phyloP scores from a whole-genome alignment of 2,113 vertebrate species.

The Paralichthys olivaceus region DNA sequence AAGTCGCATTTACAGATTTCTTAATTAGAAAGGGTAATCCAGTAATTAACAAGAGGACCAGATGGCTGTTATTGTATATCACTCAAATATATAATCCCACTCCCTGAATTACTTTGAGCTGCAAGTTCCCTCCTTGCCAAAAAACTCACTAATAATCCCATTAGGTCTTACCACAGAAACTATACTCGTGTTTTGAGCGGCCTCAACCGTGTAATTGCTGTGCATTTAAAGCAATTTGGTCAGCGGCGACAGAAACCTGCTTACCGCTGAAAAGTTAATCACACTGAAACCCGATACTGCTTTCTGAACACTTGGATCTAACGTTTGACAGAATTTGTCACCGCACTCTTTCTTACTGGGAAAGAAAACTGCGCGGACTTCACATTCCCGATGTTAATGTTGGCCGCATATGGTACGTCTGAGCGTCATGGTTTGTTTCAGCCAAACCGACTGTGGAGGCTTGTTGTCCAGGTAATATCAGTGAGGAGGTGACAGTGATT shows the following conservation, averaged over 20 bases:
- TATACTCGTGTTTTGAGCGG: slow-evolving; percentile 77
- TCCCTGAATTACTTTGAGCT: slow-evolving; percentile 46
- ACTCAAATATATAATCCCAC: slow-evolving; percentile 65
- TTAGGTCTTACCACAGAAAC: slow-evolving; percentile 75
- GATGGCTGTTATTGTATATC: slow-evolving; percentile 63
- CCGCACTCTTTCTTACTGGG: slow-evolving; percentile 37
- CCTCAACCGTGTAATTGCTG: slow-evolving; percentile 78
- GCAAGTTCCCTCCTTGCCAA: slow-evolving; percentile 57
- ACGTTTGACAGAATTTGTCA: slow-evolving; percentile 66
- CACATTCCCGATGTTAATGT: slow-evolving; percentile 27
- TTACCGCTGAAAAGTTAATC: slow-evolving; percentile 83
- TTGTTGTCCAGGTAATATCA: slow-evolving; percentile 16
- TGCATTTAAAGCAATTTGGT: slow-evolving; percentile 84
- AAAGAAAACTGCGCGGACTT: slow-evolving; percentile 30
- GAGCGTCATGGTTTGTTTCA: slow-evolving; percentile 10
- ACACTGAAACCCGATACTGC: slow-evolving; percentile 79
- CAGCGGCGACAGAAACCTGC: slow-evolving; percentile 81
- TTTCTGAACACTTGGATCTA: slow-evolving; percentile 65
- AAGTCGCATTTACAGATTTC: slow-evolving; percentile 67
- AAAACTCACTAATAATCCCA: slow-evolving; percentile 79
- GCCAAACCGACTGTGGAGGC: slow-evolving; percentile 24
- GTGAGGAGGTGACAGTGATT: slow-evolving; percentile 16
- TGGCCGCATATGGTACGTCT: slow-evolving; percentile 11
- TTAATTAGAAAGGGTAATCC: slow-evolving; percentile 81
- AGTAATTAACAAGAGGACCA: slow-evolving; percentile 75